Base-by-base conservation (phyloP, 2,797 vertebrate species). In the Bradypodion pumilum region DNA sequence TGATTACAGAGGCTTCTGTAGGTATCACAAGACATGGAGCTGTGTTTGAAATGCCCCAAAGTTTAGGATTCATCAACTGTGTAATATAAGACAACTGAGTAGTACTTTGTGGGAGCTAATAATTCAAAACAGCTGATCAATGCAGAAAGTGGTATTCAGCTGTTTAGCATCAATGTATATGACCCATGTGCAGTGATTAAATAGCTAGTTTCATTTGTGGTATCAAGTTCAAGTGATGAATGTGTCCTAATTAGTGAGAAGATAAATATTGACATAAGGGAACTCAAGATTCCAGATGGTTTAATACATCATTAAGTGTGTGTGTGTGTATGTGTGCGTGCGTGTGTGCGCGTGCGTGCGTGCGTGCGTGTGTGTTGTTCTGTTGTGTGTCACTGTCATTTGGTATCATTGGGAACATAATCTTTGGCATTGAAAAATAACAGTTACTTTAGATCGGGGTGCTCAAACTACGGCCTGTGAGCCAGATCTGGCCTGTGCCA, bases 41-140 rank as follows among this genome's bases (percentile, higher is more conserved):
- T 49, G 21, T 29, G 42, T 63, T 72, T 77, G 75, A 70, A 66
- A 72, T 78, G 75, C 62, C 62, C 32, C 35, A 56, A 65, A 78
- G 65, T 62, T 78, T 63, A 63, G 59, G n/a, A 49, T 82, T 74
- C 75, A 72, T 75, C 35, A 52, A 44, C 72, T 82, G 40, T 37
- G 68, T 78, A 78, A 84, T 35, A 49, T 37, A n/a, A 84, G 70
- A 78, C 9, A 7, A 77, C 59, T 44, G 32, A 78, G 40, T 72
- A 63, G n/a, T 25, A 29, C n/a, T 78, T 56, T 13, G 49, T 37
- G 42, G 25, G 65, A 70, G 49, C 40, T 70, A 35, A 46, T 46
- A 72, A 49, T 84, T 72, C 66, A 72, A 78, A 72, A 78, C 42
- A 72, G 29, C 21, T 84, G 75, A 78, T 78, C 66, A 78, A 59